Base-by-base conservation (phyloP, 2,888 invertebrate species). In the Hemistola chrysoprasaria region DNA sequence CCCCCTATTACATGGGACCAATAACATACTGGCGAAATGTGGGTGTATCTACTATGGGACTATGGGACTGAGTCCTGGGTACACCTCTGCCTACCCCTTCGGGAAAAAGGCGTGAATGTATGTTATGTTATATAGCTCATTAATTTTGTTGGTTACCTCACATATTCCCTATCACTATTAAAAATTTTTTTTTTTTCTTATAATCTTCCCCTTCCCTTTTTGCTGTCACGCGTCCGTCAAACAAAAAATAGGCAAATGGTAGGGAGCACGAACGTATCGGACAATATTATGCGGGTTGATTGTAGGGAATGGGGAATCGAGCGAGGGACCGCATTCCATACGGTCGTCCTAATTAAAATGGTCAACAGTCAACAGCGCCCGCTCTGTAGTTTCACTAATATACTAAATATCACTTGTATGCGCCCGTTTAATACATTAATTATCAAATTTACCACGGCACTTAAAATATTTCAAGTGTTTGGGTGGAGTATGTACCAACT, bases 281-380 rank as follows among this genome's bases (percentile, higher is more conserved):
- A 30, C 43, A 39, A 34, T 39, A 55, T 55, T 39, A 55, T 55
- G 54, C 52, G 54, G 54, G 54, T 41, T 43, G 40, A 47, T 33
- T 39, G 31, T 36, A 29, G 43, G 47, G 51, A 42, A 47, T 40
- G 29, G 43, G 47, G 51, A 42, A 47, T 40, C 40, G 34, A 36
- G 38, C 31, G 28, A 47, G 47, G 49, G 48, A 40, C 50, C 52
- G 39, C 54, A 55, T 52, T 52, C 52, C 54, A 41, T 41, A 40
- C 43, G 39, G 29, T 46, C 50, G 43, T 52, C 41, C 49, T 55
- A 55, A 55, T 55, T 55, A 52, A 50, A 47, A 48, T 50, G 40
- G 41, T 43, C 46, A 44, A 44, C 34, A 31, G 24, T 32, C 36
- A 33, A 35, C 43, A 44, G 39, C 43, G 46, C 34, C 34, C 29